Evolutionary conservation across 2,113 vertebrate species (phyloP).

Genomic region (Enhydra lutris): DNA sequence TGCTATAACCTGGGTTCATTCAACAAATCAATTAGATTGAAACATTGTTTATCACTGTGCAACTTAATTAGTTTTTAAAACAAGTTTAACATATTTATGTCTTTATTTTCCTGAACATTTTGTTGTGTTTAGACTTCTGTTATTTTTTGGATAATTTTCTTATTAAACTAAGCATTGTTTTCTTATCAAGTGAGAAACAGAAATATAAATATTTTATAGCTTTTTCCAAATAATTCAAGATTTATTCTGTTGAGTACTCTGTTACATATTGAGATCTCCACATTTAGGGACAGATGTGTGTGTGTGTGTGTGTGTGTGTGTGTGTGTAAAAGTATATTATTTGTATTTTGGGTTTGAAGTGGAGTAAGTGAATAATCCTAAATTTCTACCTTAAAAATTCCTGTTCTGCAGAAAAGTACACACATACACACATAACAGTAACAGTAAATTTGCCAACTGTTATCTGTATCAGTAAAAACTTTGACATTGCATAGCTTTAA

Average conservation of each 20-base stretch:
- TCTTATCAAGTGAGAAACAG: not conserved
- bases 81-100: not conserved
- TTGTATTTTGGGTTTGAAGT: not conserved
- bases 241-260: not conserved
- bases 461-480: not conserved
- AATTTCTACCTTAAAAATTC: not conserved
- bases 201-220: not conserved
- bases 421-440: not conserved
- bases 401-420: not conserved
- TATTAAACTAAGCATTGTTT: not conserved
- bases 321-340: not conserved
- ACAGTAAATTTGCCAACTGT: not conserved
- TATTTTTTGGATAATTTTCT: constrained; percentile 28
- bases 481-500: not conserved
- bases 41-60: constrained; percentile 5
- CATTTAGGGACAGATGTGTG: not conserved
- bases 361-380: not conserved
- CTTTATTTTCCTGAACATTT: constrained; percentile 55
- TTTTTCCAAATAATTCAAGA: not conserved
- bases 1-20: constrained; percentile 7
- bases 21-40: constrained; percentile 57
- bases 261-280: not conserved
- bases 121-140: not conserved
- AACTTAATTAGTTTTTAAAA: constrained; percentile 62
- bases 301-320: not conserved